Evolutionary conservation across 2,797 vertebrate genomes (phyloP).

Genomic region (Melanotaenia trifasciata): DNA sequence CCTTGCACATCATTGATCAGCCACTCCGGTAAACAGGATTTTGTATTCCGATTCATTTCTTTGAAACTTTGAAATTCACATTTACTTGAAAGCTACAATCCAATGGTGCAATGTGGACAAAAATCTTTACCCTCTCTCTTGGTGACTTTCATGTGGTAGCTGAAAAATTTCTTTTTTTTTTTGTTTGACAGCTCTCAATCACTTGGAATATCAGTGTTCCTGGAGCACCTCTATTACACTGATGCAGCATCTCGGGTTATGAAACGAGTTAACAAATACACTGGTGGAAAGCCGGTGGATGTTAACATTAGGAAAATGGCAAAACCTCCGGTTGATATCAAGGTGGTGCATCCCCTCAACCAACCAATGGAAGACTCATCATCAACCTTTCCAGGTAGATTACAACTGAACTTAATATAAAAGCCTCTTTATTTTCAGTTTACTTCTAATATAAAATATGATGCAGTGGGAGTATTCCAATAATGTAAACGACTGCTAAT

Average conservation of each 20-base stretch:
- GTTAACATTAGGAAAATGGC: conserved; percentile 79
- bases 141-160: background rate
- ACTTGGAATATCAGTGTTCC: conserved; percentile 85
- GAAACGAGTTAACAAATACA: conserved; percentile 87
- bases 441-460: accelerated
- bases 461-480: background rate
- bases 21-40: conserved; percentile 77
- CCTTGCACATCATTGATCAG: conserved; percentile 77
- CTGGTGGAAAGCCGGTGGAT: conserved; percentile 78
- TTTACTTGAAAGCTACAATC: too few relatives aligned
- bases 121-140: too few relatives aligned
- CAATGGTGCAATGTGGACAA: too few relatives aligned
- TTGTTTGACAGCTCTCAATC: conserved; percentile 76
- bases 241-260: conserved; percentile 81
- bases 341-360: conserved; percentile 85
- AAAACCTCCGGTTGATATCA: conserved; percentile 80
- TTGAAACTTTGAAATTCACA: too few relatives aligned
- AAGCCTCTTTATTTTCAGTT: background rate
- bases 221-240: conserved; percentile 87
- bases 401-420: conserved; percentile 8
- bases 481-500: background rate
- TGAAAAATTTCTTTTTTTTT: background rate
- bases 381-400: conserved; percentile 66
- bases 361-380: conserved; percentile 76
- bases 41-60: background rate